These are phyloP conservation scores for Eciton burchellii DNA, from an alignment of 1,140 invertebrate species.

Conservation along the genomic window DNA sequence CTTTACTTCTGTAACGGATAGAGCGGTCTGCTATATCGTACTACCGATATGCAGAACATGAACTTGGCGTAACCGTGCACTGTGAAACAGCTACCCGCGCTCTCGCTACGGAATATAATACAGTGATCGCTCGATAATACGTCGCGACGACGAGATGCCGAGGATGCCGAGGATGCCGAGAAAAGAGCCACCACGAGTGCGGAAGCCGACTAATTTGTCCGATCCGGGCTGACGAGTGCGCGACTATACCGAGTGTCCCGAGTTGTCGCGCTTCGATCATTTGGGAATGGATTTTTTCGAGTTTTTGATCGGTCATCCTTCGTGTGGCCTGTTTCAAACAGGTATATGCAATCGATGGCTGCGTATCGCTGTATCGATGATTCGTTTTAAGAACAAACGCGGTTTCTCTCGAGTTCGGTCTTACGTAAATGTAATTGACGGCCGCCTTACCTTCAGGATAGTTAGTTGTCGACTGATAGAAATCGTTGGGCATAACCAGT, in stretches of 20 bases:
- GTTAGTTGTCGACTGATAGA: too few relatives aligned
- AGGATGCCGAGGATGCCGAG: background rate
- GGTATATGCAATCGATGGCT: too few relatives aligned
- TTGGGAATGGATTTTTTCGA: background rate
- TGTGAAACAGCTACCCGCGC: background rate
- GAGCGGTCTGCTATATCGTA: background rate
- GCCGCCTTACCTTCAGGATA: too few relatives aligned
- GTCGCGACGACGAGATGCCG: background rate
- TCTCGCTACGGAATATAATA: conserved; percentile 7
- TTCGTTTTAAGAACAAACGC: too few relatives aligned
- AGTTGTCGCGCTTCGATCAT: background rate
- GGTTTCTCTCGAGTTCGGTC: too few relatives aligned
- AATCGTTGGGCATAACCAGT: too few relatives aligned
- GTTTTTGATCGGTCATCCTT: background rate
- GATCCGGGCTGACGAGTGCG: conserved; percentile 40
- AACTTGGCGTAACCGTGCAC: background rate
- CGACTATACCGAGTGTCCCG: conserved; percentile 18
- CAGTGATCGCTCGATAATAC: conserved; percentile 7
- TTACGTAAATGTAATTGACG: too few relatives aligned
- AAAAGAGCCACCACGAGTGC: conserved; percentile 22
- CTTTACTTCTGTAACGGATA: background rate
- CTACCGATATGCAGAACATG: background rate
- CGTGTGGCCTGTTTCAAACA: too few relatives aligned
- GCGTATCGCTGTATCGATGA: too few relatives aligned
- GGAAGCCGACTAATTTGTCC: conserved; percentile 44